Evolutionary conservation across 1,140 invertebrate genomes (phyloP).

Genomic region (Drosophila tristis): DNA sequence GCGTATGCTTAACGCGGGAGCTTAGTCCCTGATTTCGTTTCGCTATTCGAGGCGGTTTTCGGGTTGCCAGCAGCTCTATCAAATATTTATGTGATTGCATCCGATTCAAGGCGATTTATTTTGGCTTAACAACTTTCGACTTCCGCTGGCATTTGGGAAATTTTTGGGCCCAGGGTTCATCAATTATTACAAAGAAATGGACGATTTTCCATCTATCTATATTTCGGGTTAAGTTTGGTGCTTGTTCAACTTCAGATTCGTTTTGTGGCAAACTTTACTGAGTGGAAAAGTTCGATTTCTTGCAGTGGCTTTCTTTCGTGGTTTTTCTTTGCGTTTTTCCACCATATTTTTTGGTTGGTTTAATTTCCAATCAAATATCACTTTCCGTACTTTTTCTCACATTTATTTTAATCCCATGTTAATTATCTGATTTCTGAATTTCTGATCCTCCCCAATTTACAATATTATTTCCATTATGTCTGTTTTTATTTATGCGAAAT

Average conservation of each 20-base stretch:
- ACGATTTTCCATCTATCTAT: slow-evolving; percentile 15
- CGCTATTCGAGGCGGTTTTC: slow-evolving; percentile 32
- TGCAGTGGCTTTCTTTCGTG: background rate
- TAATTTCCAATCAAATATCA: slow-evolving; percentile 8
- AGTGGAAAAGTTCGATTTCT: background rate
- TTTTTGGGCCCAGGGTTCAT: slow-evolving; percentile 56
- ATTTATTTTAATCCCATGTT: slow-evolving; percentile 25
- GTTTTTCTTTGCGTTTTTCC: no score
- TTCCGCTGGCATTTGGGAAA: slow-evolving; percentile 43
- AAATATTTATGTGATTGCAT: slow-evolving; percentile 78
- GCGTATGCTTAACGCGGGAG: slow-evolving; percentile 67
- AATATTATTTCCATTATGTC: slow-evolving; percentile 30
- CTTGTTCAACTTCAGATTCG: background rate
- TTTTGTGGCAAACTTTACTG: slow-evolving; percentile 8
- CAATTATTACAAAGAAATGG: slow-evolving; percentile 62
- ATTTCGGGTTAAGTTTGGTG: slow-evolving; percentile 9
- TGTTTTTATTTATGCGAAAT: slow-evolving; percentile 22
- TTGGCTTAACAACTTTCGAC: slow-evolving; percentile 65
- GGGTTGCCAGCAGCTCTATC: slow-evolving; percentile 52
- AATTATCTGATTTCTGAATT: slow-evolving; percentile 33
- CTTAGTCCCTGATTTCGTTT: slow-evolving; percentile 49
- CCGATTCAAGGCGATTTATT: slow-evolving; percentile 74
- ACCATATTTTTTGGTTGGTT: background rate
- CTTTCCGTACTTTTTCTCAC: slow-evolving; percentile 22
- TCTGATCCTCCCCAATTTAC: slow-evolving; percentile 21